Percentiles rank a stretch among this genome's conserved stretches.
Conservation (phyloP, 2,797 vertebrate species). For the Taeniopygia guttata region DNA sequence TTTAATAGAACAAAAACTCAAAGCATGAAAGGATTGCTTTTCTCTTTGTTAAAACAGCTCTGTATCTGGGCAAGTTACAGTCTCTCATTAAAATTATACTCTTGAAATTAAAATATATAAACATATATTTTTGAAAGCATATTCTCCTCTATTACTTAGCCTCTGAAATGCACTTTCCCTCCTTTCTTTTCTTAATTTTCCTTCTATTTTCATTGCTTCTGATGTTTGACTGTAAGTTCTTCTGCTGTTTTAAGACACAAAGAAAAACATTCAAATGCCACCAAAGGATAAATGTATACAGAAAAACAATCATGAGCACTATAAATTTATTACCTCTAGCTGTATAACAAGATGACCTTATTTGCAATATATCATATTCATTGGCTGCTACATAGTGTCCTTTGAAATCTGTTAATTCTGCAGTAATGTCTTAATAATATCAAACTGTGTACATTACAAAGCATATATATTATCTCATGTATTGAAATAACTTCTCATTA, state of each 20-base stretch:
- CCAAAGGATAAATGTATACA: neutral
- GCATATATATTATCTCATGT: neutral
- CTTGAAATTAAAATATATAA: neutral
- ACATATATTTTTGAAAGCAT: neutral
- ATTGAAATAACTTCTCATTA: slow-evolving; percentile 28
- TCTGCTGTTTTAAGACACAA: neutral
- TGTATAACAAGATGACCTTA: slow-evolving; percentile 6
- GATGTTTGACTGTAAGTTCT: neutral
- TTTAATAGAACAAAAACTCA: neutral
- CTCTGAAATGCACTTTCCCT: neutral
- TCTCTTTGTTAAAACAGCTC: neutral
- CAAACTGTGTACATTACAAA: neutral
- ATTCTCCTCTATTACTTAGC: neutral
- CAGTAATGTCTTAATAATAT: slow-evolving; percentile 7
- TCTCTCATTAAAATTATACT: neutral
- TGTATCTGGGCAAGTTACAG: neutral
- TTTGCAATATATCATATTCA: neutral
- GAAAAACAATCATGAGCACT: neutral
- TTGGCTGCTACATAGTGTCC: neutral
- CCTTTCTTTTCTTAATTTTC: neutral
- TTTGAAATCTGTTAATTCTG: slow-evolving; percentile 41
- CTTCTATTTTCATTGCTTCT: neutral
- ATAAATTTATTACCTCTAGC: slow-evolving; percentile 20
- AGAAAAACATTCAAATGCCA: neutral
- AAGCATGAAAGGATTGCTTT: neutral